Evolutionary conservation across 2,797 vertebrate species (phyloP), one percentile per base, ranked within the genome.

Genomic region (Ciconia nigra): DNA sequence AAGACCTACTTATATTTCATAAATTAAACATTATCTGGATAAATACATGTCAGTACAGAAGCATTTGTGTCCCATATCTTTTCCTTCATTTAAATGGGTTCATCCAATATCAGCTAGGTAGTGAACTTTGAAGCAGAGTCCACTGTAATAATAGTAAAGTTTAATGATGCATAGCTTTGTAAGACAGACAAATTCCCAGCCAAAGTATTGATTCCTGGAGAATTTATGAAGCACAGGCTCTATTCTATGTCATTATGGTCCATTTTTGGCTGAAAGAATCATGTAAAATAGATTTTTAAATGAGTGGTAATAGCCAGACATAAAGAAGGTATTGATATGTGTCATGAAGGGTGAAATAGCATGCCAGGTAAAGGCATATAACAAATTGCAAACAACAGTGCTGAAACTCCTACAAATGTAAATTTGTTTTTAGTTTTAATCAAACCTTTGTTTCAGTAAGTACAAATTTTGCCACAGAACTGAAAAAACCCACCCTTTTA

Each of bases 261-360:
- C 97, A 97, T 98, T 98, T 98, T 98, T 98, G 98, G 98, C 98
- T 98, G 98, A 97, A 98, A 98, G 97, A 98, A 98, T 98, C 98
- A 98, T 98, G 98, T 98, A 98, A 98, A 98, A 98, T 98, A 98
- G 98, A 98, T 98, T 98, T 98, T 98, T 98, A 98, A 98, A 98
- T 98, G 98, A 98, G 98, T 97, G 96, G 98, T 98, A 98, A 98
- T 98, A 98, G 98, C 97, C 97, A 98, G 98, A 98, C 98, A 98
- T 98, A 98, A 98, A 98, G 97, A 97, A 98, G 96, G 94, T 98
- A 98, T 98, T 97, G 98, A 98, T 98, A 98, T 98, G 98, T 98
- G 98, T 98, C 98, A 97, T 96, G 98, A 98, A 98, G 98, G 98
- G 98, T 98, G 98, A 98, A 98, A 98, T 98, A 98, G 98, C 98